Conservation (phyloP, 2,797 vertebrate species). For the Clamator glandarius region DNA sequence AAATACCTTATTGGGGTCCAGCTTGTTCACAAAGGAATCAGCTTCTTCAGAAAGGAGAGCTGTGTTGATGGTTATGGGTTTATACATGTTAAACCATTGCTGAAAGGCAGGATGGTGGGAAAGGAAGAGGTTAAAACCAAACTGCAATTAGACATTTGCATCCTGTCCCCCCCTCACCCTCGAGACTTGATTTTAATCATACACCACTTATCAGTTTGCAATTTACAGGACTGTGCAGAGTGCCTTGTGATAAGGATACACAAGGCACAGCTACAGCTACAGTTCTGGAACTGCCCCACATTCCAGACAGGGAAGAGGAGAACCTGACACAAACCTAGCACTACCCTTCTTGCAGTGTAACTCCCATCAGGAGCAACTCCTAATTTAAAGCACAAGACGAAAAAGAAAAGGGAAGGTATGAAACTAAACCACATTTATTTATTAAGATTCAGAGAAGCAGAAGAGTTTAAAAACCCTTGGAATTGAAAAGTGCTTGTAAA, state of each 20-base stretch:
- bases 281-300: not conserved
- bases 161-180: not conserved
- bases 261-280: not conserved
- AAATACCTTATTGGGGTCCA: constrained; percentile 92
- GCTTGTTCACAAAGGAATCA: constrained; percentile 86
- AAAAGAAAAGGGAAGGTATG: not conserved
- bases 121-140: constrained; percentile 9
- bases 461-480: not conserved
- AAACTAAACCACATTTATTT: not conserved
- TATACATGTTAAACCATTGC: constrained; percentile 98
- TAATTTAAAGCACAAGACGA: not conserved
- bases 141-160: not conserved
- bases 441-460: not conserved
- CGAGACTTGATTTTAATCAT: not conserved
- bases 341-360: not conserved
- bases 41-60: constrained; percentile 79
- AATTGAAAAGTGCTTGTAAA: not conserved
- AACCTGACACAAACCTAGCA: not conserved
- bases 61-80: constrained; percentile 86
- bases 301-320: not conserved
- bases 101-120: constrained; percentile 66
- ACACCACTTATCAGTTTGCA: not conserved
- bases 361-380: not conserved
- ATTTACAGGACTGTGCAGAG: not conserved
- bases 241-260: not conserved